phyloP scores from a whole-genome alignment of 2,888 invertebrate genomes.

The Ichneumoninae sp. region DNA sequence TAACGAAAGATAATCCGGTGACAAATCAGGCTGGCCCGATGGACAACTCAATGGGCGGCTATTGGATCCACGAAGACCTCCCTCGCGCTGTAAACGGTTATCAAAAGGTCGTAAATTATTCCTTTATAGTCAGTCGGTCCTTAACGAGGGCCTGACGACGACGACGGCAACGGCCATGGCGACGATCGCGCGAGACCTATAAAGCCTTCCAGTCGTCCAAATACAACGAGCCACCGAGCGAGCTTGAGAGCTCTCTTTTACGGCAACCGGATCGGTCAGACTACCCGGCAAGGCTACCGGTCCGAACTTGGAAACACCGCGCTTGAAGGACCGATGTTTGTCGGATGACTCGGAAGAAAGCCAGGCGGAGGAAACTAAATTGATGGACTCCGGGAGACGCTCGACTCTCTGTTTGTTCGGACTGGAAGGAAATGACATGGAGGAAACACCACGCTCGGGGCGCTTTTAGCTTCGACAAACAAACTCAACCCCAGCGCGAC shows the following conservation, averaged over 20 bases:
- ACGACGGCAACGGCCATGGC: conserved; percentile 27
- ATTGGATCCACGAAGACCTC: neutral
- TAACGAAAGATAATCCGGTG: neutral
- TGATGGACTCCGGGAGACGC: conserved; percentile 7
- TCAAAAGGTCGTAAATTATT: conserved; percentile 53
- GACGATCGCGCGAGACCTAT: conserved; percentile 35
- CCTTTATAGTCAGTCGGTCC: conserved; percentile 48
- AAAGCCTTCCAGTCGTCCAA: conserved; percentile 43
- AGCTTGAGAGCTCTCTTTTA: conserved; percentile 20
- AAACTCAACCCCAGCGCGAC: neutral
- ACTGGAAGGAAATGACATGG: neutral
- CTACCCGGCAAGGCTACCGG: neutral
- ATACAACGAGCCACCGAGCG: conserved; percentile 19
- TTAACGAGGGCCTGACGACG: conserved; percentile 34
- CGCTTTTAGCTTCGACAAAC: neutral
- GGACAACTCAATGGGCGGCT: conserved; percentile 2
- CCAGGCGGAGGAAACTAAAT: conserved; percentile 8
- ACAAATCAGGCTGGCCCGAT: conserved; percentile 13
- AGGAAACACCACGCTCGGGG: neutral
- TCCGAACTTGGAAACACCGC: neutral
- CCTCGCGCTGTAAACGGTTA: conserved; percentile 22
- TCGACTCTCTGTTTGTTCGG: conserved; percentile 3
- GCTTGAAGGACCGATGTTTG: neutral
- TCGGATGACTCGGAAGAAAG: conserved; percentile 16
- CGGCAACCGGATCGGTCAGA: neutral